Percentiles rank a stretch among this genome's conserved stretches.
Evolutionary conservation across 1,140 invertebrate genomes (phyloP).

Genomic region (Drosophila lacteicornis): DNA sequence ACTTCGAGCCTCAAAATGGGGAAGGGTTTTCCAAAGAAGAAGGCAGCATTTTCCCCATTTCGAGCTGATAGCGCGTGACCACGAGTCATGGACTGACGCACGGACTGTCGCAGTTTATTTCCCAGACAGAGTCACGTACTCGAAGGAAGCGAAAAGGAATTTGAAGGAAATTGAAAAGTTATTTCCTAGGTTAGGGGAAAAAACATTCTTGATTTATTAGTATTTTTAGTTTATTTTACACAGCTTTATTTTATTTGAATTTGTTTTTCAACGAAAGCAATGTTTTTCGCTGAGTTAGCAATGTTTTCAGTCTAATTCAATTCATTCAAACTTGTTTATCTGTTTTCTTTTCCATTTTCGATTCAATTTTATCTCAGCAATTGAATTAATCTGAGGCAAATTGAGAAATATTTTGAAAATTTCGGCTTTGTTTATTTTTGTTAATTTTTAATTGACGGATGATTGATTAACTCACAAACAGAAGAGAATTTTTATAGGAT

Average conservation of each 20-base stretch:
- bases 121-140: constrained; percentile 33
- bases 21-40: constrained; percentile 32
- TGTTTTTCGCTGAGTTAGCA: too few species aligned
- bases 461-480: constrained; percentile 14
- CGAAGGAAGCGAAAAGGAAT: constrained; percentile 2
- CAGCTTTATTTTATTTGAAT: not conserved
- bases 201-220: not conserved
- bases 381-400: constrained; percentile 1
- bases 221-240: not conserved
- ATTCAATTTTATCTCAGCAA: not conserved
- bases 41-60: constrained; percentile 28
- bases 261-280: too few species aligned
- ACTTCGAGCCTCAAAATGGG: constrained; percentile 17
- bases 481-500: constrained; percentile 13
- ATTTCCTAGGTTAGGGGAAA: constrained; percentile 22
- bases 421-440: constrained; percentile 1
- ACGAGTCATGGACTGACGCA: constrained; percentile 9
- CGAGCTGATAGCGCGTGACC: constrained; percentile 40
- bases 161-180: constrained; percentile 29
- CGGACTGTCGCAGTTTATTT: constrained; percentile 11
- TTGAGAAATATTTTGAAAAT: constrained; percentile 8
- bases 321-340: not conserved
- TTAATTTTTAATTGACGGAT: constrained; percentile 1
- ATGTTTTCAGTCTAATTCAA: not conserved
- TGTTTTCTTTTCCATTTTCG: not conserved